A percentile compares a stretch with the other conserved stretches of the same genome.
Conservation (phyloP, 2,797 vertebrate species). For the Phataginus tetradactyla region DNA sequence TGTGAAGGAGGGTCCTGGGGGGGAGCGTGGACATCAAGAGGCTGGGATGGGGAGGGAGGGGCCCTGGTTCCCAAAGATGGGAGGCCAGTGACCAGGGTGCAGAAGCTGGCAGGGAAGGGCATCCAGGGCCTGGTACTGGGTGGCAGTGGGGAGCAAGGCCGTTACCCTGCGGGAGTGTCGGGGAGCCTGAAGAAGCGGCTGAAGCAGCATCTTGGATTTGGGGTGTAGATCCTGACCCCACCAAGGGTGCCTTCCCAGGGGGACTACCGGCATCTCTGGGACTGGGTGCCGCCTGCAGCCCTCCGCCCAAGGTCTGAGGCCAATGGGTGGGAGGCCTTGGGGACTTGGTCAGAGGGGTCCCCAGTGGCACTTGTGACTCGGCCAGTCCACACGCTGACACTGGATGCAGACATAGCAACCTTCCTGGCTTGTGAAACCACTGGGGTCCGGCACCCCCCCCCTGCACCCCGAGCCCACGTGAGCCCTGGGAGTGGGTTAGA, state of each 20-base stretch:
- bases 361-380: accelerated
- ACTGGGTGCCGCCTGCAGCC: neutral
- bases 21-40: accelerated
- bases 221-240: neutral
- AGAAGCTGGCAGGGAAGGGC: accelerated
- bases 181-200: no score
- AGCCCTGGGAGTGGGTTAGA: neutral
- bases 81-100: neutral
- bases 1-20: neutral
- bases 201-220: neutral
- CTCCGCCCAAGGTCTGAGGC: neutral
- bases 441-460: neutral
- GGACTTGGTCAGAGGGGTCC: neutral
- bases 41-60: neutral
- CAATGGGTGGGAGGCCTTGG: neutral
- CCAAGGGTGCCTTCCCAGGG: neutral
- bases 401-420: neutral
- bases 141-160: accelerated
- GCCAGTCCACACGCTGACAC: accelerated
- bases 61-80: neutral
- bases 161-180: accelerated
- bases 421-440: no score
- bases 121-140: neutral
- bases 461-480: neutral
- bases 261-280: neutral